These are phyloP conservation scores for Poecile montanus DNA, from an alignment of 2,797 vertebrate species.

Conservation along the genomic window DNA sequence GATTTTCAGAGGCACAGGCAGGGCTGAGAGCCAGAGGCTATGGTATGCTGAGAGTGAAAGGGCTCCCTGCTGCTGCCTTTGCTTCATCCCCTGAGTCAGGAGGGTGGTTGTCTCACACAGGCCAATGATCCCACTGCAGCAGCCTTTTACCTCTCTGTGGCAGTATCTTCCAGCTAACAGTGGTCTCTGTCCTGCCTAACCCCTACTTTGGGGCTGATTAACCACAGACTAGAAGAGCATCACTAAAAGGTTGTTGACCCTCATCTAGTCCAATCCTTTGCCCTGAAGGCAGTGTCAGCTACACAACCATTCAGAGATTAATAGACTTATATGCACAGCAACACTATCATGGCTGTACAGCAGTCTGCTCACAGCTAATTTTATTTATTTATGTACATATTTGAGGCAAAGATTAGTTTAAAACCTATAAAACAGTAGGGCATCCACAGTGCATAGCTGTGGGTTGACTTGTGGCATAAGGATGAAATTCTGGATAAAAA, in stretches of 20 bases:
- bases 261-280: background rate
- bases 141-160: background rate
- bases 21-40: background rate
- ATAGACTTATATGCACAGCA: background rate
- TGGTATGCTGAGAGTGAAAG: background rate
- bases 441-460: background rate
- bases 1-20: background rate
- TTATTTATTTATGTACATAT: background rate
- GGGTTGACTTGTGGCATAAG: background rate
- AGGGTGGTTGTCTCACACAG: background rate
- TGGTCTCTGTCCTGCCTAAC: background rate
- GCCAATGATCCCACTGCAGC: background rate
- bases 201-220: background rate
- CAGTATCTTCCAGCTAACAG: background rate
- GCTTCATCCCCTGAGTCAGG: background rate
- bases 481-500: background rate
- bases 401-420: background rate
- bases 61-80: background rate
- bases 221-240: background rate
- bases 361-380: background rate
- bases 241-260: background rate
- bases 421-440: background rate
- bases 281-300: slow-evolving; percentile 23
- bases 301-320: background rate
- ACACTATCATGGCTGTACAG: slow-evolving; percentile 3